A percentile compares a stretch with the other conserved stretches of the same genome.
Evolutionary conservation across 64 coral and sea anemone species (phyloP).

Genomic region (Pocillopora verrucosa): DNA sequence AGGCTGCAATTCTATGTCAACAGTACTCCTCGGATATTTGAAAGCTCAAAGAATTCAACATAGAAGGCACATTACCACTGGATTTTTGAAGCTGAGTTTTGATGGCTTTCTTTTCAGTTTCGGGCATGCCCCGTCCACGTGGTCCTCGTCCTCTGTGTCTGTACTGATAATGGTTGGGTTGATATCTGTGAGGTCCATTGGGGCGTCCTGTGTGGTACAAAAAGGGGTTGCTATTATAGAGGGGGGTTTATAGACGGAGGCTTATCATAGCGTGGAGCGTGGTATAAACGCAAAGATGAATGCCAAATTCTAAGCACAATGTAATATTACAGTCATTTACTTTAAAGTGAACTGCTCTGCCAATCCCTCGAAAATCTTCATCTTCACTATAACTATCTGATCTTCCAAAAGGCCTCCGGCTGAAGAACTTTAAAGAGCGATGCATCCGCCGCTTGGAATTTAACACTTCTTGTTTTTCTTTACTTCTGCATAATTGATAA

Average conservation of each 20-base stretch:
- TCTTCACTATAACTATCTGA: conserved; percentile 89
- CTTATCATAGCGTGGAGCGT: not conserved
- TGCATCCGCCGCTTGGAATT: conserved; percentile 76
- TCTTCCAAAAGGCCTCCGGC: conserved; percentile 80
- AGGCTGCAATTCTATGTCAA: not conserved
- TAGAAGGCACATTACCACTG: conserved; percentile 69
- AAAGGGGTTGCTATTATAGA: too few species aligned
- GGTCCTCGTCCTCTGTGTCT: conserved; percentile 76
- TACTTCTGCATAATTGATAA: conserved; percentile 35
- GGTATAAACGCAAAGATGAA: not conserved
- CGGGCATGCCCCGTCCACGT: conserved; percentile 38
- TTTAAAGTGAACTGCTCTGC: conserved; percentile 82
- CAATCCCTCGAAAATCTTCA: conserved; percentile 38
- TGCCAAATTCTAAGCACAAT: too few species aligned
- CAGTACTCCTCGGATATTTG: not conserved
- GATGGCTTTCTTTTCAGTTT: conserved; percentile 47
- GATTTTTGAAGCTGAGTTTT: conserved; percentile 84
- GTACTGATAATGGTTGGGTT: conserved; percentile 93
- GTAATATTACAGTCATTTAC: not conserved
- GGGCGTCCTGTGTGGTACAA: conserved; percentile 56
- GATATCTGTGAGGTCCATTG: conserved; percentile 98
- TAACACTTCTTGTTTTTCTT: conserved; percentile 72
- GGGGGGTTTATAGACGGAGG: not conserved
- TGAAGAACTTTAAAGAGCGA: conserved; percentile 86
- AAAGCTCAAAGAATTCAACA: not conserved